Base-by-base conservation (phyloP, 2,888 invertebrate genomes). In the Heteromyza rotundicornis region DNA sequence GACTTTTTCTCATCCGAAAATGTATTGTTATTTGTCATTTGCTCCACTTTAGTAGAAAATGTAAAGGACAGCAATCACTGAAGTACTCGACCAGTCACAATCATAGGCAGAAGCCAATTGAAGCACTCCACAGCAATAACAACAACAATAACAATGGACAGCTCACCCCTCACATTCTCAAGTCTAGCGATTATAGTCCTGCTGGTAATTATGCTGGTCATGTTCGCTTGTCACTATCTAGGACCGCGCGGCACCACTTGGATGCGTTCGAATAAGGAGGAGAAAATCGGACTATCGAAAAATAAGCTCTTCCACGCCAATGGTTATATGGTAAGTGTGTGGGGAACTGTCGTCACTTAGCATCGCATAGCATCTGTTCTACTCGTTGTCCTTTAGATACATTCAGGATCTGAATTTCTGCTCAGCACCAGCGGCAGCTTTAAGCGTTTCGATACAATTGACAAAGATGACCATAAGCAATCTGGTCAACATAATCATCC, bases 361-460 rank as follows among this genome's bases (percentile, higher is more conserved):
- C 16, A 47, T 24, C 47, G 14, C 24, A 17, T 44, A 20, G 40
- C 23, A 12, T 20, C 22, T 51, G 20, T 23, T 20, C 12, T 2
- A 22, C 12, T 14, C 14, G 16, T 16, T 49, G 49, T 32, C 56
- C 59, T 60, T 12, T 77, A 89, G 89, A 86, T 89, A 35, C 86
- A 87, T 70, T 88, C 88, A 1, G 88, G 89, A 64, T 88, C 89
- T 2, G 89, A 89, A 73, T 86, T 88, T 63, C 83, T 87, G 64
- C 80, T 89, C 58, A 87, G 87, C 71, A 85, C 86, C 35, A 86
- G 86, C 54, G 89, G 89, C 52, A 88, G 87, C 70, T 89, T 89
- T 77, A 87, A 88, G 70, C 84, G 88, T 44, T 89, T 89, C 75
- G 89, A 89, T 70, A 86, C 87, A 14, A 86, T 88, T 35, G 88